Evolutionary conservation across 2,797 vertebrate species (phyloP).

Genomic region (Pyrocephalus nanus): DNA sequence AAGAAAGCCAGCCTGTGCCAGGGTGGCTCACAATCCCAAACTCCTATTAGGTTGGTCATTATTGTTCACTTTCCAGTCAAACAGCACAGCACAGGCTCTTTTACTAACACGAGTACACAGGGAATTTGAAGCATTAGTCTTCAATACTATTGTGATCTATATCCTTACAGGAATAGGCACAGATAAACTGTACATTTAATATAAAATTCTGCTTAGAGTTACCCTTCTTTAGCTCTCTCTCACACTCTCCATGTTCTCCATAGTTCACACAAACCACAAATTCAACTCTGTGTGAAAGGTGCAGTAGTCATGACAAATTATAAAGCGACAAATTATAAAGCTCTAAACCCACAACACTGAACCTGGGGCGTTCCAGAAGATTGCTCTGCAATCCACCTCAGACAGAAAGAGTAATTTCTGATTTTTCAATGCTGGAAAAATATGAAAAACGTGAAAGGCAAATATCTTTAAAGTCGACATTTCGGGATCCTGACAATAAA

Average conservation of each 20-base stretch:
- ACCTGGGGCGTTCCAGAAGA: not conserved
- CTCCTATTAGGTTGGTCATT: not conserved
- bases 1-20: not conserved
- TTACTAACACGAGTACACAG: not conserved
- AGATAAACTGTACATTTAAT: not conserved
- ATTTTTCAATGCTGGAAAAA: not conserved
- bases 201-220: not conserved
- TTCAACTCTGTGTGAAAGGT: not conserved
- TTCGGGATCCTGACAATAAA: not conserved
- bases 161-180: not conserved
- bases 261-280: not conserved
- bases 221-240: not conserved
- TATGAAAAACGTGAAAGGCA: not conserved
- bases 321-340: not conserved
- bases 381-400: not conserved
- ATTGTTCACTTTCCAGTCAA: not conserved
- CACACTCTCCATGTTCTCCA: not conserved
- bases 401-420: not conserved
- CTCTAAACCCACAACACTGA: not conserved
- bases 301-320: not conserved
- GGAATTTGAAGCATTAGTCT: not conserved
- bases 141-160: not conserved
- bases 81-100: not conserved
- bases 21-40: not conserved
- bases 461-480: not conserved